These are phyloP conservation scores for Diacarnus erythraeanus DNA, from an alignment of 37 sponge, comb jelly and placozoan species.

Conservation along the genomic window DNA sequence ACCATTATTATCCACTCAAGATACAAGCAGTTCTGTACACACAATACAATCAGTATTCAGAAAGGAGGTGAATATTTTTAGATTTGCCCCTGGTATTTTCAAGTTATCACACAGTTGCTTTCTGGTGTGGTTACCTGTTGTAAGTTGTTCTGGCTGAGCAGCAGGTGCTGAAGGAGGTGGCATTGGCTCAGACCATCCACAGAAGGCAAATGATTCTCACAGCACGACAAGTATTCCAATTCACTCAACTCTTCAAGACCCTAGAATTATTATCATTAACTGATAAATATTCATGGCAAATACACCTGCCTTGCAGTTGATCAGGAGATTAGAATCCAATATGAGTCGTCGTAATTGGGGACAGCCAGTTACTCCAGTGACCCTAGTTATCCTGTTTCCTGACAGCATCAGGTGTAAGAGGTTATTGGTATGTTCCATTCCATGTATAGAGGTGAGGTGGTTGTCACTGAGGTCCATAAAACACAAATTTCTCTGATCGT, in stretches of 20 bases:
- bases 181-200: slow-evolving; percentile 23
- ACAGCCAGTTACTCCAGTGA: slow-evolving; percentile 11
- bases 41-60: no score
- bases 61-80: no score
- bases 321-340: slow-evolving; percentile 38
- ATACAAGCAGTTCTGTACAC: no score
- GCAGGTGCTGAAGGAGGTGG: slow-evolving; percentile 40
- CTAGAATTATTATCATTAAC: slow-evolving; percentile 19
- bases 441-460: slow-evolving; percentile 36
- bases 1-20: no score
- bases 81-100: no score
- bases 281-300: not conserved
- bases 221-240: slow-evolving; percentile 39
- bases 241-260: slow-evolving; percentile 31
- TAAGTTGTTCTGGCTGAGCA: slow-evolving; percentile 62
- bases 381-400: slow-evolving; percentile 52
- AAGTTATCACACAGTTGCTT: no score
- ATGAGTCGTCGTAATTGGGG: slow-evolving; percentile 14
- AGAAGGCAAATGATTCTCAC: slow-evolving; percentile 60
- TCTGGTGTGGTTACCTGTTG: slow-evolving; percentile 46
- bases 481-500: slow-evolving; percentile 2
- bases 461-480: slow-evolving; percentile 56
- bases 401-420: slow-evolving; percentile 35
- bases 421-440: slow-evolving; percentile 6
- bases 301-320: slow-evolving; percentile 32